Evolutionary conservation across 2,797 vertebrate species (phyloP), one percentile per base, ranked within the genome.

Genomic region (Australoheros facetus): DNA sequence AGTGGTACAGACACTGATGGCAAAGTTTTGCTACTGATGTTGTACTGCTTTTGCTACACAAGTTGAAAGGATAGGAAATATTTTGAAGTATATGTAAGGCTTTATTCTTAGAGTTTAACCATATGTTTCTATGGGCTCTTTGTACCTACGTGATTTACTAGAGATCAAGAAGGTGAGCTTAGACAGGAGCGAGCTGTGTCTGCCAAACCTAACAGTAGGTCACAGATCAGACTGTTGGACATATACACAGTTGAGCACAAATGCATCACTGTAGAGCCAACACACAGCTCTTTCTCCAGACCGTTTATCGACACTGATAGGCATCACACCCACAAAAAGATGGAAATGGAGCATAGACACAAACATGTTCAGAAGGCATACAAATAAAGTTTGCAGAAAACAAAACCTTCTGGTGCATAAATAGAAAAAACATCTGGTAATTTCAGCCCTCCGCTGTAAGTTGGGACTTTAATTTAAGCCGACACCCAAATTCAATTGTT

Each of bases 131-230:
- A 71, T 86, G 80, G 85, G 76, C 72, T 86, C 85, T 91, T 89
- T 92, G 88, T 94, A 64, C 64, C 34, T 7, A 55, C 17, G 14
- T 56, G 87, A 92, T 79, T 90, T 74, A 73, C 81, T 64, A 34
- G 48, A 87, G 82, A 91, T 86, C 87, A 89, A 85, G 82, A 89
- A 85, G 53, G 71, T 48, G 78, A 74, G 21, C 10, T 26, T 73
- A 87, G 80, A 91, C 88, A 92, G 77, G 83, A 77, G 78, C 14
- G 56, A 53, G 28, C 83, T 85, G 79, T 91, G 87, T 84, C 81
- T 86, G 83, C 59, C 26, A 30, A 71, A 77, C 34, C 80, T 82
- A 87, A 90, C 82, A 54, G 71, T 74, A 82, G 91, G 87, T 88
- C 85, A 89, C 73, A 87, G 85, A 74, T 90, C 84, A 87, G 23